Conservation (phyloP, 2,113 vertebrate species). For the Ramphastos sulfuratus region DNA sequence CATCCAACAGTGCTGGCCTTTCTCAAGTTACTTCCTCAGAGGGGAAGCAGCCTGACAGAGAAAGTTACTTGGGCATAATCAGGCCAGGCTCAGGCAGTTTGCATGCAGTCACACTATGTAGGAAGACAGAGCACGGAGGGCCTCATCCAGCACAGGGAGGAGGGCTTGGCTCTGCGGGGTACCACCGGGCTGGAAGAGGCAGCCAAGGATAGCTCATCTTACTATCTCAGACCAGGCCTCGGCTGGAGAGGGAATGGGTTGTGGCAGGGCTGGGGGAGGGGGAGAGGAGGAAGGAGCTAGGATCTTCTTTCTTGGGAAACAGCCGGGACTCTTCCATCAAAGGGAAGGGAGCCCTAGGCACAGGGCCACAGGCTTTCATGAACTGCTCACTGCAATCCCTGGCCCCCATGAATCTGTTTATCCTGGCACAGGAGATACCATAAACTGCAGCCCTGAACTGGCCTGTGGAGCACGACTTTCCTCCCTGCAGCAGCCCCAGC, state of each 20-base stretch:
- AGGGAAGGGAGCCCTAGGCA: constrained; percentile 8
- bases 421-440: neutral
- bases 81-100: neutral
- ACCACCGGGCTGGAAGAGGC: neutral
- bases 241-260: neutral
- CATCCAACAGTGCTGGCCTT: neutral
- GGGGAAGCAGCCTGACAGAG: neutral
- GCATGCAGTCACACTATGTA: neutral
- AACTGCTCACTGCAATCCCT: neutral
- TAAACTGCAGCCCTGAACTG: neutral
- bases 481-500: neutral
- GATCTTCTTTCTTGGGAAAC: neutral
- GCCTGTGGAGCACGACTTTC: accelerated
- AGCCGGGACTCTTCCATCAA: neutral
- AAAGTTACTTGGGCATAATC: neutral
- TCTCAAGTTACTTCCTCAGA: neutral
- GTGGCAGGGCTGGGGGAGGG: neutral
- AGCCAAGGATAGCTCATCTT: neutral
- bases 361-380: neutral
- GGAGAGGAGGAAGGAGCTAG: neutral
- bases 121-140: neutral
- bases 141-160: neutral
- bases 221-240: neutral
- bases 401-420: neutral
- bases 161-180: neutral